These are phyloP conservation scores for Acipenser ruthenus DNA, from an alignment of 2,797 vertebrate genomes.

Conservation along the genomic window DNA sequence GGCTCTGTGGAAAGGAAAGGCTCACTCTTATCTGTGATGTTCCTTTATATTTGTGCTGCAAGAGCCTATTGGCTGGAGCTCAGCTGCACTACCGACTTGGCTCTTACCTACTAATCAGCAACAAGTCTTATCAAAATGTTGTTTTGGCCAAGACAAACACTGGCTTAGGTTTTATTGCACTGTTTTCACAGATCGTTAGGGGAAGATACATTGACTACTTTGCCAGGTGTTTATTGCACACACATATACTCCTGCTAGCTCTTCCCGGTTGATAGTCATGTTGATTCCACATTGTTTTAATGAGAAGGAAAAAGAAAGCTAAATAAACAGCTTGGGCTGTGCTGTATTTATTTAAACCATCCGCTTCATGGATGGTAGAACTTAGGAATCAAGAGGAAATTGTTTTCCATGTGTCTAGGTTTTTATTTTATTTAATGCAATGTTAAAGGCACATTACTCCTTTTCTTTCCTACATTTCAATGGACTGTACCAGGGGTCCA, in stretches of 20 bases:
- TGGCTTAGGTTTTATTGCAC: slow-evolving; percentile 47
- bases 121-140: slow-evolving; percentile 38
- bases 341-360: slow-evolving; percentile 18
- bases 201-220: slow-evolving; percentile 25
- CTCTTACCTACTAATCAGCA: slow-evolving; percentile 30
- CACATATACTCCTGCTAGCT: slow-evolving; percentile 28
- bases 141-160: slow-evolving; percentile 60
- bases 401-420: slow-evolving; percentile 12
- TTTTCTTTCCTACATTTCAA: no score
- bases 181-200: slow-evolving; percentile 55
- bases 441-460: no score
- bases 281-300: slow-evolving; percentile 24
- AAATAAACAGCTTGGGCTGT: background rate
- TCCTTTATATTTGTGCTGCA: slow-evolving; percentile 3
- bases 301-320: slow-evolving; percentile 29
- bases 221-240: slow-evolving; percentile 24
- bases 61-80: background rate
- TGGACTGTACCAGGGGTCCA: no score
- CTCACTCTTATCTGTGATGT: slow-evolving; percentile 2
- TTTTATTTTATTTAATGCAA: slow-evolving; percentile 2
- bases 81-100: slow-evolving; percentile 25
- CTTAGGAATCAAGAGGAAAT: slow-evolving; percentile 12
- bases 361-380: slow-evolving; percentile 15
- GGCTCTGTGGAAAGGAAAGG: background rate
- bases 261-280: slow-evolving; percentile 11